Base-by-base conservation (phyloP, 2,888 invertebrate species). In the Drosophila mimetica region DNA sequence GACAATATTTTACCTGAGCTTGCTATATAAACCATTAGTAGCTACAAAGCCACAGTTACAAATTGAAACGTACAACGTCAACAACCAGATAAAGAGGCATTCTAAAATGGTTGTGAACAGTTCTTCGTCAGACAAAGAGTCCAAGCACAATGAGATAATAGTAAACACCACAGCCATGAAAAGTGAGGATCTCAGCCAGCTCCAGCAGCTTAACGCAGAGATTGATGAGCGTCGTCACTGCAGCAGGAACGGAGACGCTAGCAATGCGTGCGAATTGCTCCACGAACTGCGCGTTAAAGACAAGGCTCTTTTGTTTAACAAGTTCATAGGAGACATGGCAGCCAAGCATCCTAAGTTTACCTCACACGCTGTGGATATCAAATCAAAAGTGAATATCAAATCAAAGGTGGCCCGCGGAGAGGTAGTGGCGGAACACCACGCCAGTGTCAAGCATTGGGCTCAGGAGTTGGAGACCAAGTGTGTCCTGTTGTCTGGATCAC, bases 211-310 rank as follows among this genome's bases (percentile, higher is more conserved):
- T 60, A 87, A 88, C 16, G 86, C 88, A 4, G 83, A 88, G 55
- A 90, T 91, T 39, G 83, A 87, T 48, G 79, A 79, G 18, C 69
- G 72, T 2, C 51, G 71, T 16, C 80, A 84, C 0, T 70, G 73
- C 0, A 70, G 82, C n/a, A 75, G 65, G 1, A 32, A 73, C 5
- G 75, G 76, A 13, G 57, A 64, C 9, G 39, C 42, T 2, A 66
- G 60, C 52, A 76, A 52, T 53, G 74, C 42, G 9, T 57, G 69
- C 4, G 76, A 78, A 2, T 59, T 85, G 20, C 60, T 84, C 6
- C 82, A 73, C 0, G 85, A 90, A 46, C 69, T 91, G 9, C 89
- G 90, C 2, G 91, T 91, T 3, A 91, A 88, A 65, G 91, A 91
- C 51, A 91, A 91, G 41, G 90, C 84, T 0, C 30, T 90, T 42